phyloP scores from a whole-genome alignment of 2,888 invertebrate genomes.

The Globia sparganii region DNA sequence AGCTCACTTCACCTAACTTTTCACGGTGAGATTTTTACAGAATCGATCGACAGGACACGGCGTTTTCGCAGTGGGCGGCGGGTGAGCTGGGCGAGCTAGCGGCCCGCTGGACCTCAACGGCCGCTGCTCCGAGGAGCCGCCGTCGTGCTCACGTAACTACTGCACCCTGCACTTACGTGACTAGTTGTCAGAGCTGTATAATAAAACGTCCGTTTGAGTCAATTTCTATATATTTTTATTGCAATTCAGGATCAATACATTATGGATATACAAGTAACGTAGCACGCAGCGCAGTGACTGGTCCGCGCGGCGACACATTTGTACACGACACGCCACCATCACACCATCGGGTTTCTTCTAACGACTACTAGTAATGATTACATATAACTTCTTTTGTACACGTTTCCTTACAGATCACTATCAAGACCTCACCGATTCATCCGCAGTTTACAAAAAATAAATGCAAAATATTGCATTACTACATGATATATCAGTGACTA shows the following conservation, averaged over 20 bases:
- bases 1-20: too few relatives aligned
- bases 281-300: constrained; percentile 69
- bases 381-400: constrained; percentile 60
- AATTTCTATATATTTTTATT: constrained; percentile 78
- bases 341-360: constrained; percentile 14
- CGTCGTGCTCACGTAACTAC: constrained; percentile 25
- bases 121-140: constrained; percentile 96
- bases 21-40: too few relatives aligned
- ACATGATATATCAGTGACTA: constrained; percentile 63
- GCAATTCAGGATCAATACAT: constrained; percentile 79
- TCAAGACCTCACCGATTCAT: constrained; percentile 53
- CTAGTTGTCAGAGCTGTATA: constrained; percentile 1
- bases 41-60: too few relatives aligned
- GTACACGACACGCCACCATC: constrained; percentile 70
- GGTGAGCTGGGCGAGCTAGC: constrained; percentile 92
- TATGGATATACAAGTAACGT: constrained; percentile 64
- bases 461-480: constrained; percentile 65
- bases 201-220: constrained; percentile 48
- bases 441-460: constrained; percentile 56
- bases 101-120: constrained; percentile 97
- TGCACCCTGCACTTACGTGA: not conserved
- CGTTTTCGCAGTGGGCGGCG: constrained; percentile 95
- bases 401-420: constrained; percentile 41
- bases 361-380: constrained; percentile 50
- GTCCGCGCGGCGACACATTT: constrained; percentile 63